Percentiles rank a stretch among this genome's conserved stretches.
Evolutionary conservation across 2,113 vertebrate genomes (phyloP).

Genomic region (Ictidomys tridecemlineatus): DNA sequence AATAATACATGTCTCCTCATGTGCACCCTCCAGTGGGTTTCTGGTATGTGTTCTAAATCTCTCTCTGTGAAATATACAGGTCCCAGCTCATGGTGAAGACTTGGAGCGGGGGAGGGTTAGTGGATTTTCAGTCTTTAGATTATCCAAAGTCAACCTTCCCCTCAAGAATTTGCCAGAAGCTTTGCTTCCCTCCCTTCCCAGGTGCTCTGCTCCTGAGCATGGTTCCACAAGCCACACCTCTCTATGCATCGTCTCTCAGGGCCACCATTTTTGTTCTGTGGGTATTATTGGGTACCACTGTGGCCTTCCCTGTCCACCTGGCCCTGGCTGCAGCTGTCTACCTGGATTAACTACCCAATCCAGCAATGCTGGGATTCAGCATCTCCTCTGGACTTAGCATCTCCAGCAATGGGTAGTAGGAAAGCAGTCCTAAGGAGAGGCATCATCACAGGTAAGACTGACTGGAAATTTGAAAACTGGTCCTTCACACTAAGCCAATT

Average conservation of each 20-base stretch:
- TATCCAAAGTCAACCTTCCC: not conserved
- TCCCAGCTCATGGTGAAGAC: not conserved
- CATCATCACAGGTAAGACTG: not conserved
- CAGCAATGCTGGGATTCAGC: not conserved
- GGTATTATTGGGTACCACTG: not conserved
- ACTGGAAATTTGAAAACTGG: not conserved
- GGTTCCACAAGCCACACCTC: not conserved
- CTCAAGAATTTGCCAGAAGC: not conserved
- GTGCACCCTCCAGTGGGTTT: not conserved
- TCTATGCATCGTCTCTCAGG: not conserved
- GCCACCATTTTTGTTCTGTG: not conserved
- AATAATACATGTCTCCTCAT: not conserved
- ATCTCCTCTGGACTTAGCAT: not conserved
- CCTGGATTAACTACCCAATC: not conserved
- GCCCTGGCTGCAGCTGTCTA: not conserved
- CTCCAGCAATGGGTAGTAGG: not conserved
- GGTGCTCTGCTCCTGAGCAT: not conserved
- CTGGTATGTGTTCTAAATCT: not conserved
- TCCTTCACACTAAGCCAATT: not conserved
- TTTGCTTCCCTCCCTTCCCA: not conserved
- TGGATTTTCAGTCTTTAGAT: not conserved
- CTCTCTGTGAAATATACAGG: not conserved
- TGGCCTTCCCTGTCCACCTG: not conserved
- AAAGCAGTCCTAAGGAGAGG: not conserved
- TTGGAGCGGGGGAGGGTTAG: rapidly evolving